Evolutionary conservation across 2,888 invertebrate species (phyloP).

Genomic region (Saturnia japonica): DNA sequence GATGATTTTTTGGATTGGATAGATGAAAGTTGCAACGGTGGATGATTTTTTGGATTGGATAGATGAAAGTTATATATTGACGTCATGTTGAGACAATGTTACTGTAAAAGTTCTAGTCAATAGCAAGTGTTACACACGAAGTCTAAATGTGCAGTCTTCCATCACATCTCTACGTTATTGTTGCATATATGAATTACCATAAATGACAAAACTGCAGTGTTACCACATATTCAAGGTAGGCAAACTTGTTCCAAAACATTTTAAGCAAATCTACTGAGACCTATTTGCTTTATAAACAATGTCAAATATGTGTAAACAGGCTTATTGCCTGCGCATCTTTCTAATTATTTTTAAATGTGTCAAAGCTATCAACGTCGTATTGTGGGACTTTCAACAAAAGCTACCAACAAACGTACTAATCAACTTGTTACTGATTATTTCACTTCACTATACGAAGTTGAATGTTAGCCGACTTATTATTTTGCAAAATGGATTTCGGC

Average conservation of each 20-base stretch:
- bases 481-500: not conserved
- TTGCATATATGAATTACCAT: not conserved
- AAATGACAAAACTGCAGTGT: not conserved
- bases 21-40: not conserved
- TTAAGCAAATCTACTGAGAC: not conserved
- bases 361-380: not conserved
- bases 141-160: not conserved
- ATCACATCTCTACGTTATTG: not conserved
- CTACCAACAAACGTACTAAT: not conserved
- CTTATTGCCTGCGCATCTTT: not conserved
- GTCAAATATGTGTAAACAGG: not conserved
- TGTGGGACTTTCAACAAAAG: not conserved
- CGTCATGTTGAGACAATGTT: not conserved
- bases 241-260: not conserved
- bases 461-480: not conserved
- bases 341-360: constrained; percentile 6
- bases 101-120: not conserved
- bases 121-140: not conserved
- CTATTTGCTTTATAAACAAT: not conserved
- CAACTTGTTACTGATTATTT: constrained; percentile 2
- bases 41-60: not conserved
- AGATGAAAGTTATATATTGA: not conserved
- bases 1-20: not conserved
- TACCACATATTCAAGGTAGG: not conserved
- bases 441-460: constrained; percentile 1